Base-by-base conservation (phyloP, 2,113 vertebrate species). In the Silurus glanis region DNA sequence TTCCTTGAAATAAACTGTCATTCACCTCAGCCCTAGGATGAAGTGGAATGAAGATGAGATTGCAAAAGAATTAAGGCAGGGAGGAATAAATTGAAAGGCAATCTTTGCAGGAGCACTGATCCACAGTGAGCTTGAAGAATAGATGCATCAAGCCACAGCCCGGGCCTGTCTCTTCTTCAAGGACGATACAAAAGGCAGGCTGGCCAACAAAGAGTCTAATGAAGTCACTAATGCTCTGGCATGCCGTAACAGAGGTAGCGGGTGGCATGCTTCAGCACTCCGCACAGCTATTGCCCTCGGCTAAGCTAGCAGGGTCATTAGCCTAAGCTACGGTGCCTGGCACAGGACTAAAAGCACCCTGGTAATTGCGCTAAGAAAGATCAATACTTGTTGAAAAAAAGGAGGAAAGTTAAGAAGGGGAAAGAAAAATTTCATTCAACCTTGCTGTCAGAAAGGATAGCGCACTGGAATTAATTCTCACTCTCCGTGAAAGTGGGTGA, bases 171-270 rank as follows among this genome's bases (percentile, higher is more conserved):
- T 90, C 89, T 93, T 90, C 93, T 93, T 93, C 92, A 94, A 94
- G 90, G 91, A 91, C 91, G 85, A 92, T 90, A 93, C 92, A 94
- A 93, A 94, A 91, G 92, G 87, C 25, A 78, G 89, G 85, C 84
- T 88, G 72, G 91, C 91, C 91, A 92, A 95, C 94, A 94, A 95
- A 95, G 92, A 91, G 87, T 87, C 91, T 92, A 93, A 95, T 94
- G 92, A 94, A 94, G 93, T 93, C 91, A 92, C 91, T 94, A 94
- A 95, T 94, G 92, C 92, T 89, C 90, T 92, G 93, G 92, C 91
- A 91, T 92, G 93, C 90, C 93, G 92, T 93, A 93, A 90, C 92
- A 93, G 87, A 91, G 94, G 92, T 92, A 23, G 89, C 90, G 87
- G 93, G 92, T 91, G 91, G 90, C 92, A 94, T 59, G 91, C 92